A percentile compares a stretch with the other conserved stretches of the same genome.
Conservation (phyloP, 2,113 vertebrate species). For the Seriola dumerili region DNA sequence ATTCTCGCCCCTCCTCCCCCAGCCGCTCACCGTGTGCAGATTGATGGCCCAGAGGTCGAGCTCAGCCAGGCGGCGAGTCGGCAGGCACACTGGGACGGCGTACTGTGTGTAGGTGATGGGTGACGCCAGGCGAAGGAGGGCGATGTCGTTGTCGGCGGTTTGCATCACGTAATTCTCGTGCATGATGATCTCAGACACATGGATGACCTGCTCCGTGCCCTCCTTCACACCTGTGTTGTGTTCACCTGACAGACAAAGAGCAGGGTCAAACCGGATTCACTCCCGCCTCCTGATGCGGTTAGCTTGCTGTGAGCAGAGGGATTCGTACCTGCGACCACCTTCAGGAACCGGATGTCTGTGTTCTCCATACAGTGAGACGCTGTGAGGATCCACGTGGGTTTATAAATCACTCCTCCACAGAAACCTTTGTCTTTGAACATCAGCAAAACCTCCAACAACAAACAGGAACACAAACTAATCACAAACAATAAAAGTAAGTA, state of each 20-base stretch:
- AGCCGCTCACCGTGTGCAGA: slow-evolving; percentile 91
- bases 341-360: slow-evolving; percentile 50
- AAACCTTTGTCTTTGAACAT: slow-evolving; percentile 68
- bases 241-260: slow-evolving; percentile 85
- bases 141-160: slow-evolving; percentile 89
- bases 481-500: too few species aligned
- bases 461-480: too few species aligned
- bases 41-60: slow-evolving; percentile 82
- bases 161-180: slow-evolving; percentile 80
- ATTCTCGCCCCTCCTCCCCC: slow-evolving; percentile 88
- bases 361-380: slow-evolving; percentile 93
- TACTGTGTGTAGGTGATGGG: slow-evolving; percentile 82
- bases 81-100: slow-evolving; percentile 90
- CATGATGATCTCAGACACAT: slow-evolving; percentile 72
- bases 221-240: slow-evolving; percentile 80
- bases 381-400: slow-evolving; percentile 90
- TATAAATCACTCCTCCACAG: slow-evolving; percentile 90
- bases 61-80: slow-evolving; percentile 82
- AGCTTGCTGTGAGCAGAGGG: too few species aligned
- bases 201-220: slow-evolving; percentile 86
- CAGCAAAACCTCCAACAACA: slow-evolving; percentile 85
- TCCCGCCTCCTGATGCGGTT: too few species aligned
- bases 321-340: slow-evolving; percentile 87
- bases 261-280: background rate
- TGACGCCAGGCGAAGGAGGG: slow-evolving; percentile 83